A percentile compares a stretch with the other conserved stretches of the same genome.
These are phyloP conservation scores for Melinopterus prodromus DNA, from an alignment of 2,888 invertebrate genomes.

Conservation along the genomic window DNA sequence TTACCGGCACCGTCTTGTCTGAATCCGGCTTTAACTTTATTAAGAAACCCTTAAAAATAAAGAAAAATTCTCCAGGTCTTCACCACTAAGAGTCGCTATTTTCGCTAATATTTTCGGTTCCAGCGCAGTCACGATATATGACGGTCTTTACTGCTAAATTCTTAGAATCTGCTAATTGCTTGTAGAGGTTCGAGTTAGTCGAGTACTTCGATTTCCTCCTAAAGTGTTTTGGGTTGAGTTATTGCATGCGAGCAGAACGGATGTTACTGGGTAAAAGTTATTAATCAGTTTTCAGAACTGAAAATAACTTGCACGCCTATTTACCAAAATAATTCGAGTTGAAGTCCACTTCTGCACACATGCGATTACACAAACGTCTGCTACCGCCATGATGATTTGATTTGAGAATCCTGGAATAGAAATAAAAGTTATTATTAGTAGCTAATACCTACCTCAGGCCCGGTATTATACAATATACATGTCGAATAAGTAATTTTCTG, in stretches of 20 bases:
- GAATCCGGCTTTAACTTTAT: too few relatives aligned
- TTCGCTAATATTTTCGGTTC: background rate
- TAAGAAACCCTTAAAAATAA: background rate
- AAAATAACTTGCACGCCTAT: background rate
- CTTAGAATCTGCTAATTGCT: background rate
- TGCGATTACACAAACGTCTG: background rate
- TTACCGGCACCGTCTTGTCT: too few relatives aligned
- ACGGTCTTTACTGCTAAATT: background rate
- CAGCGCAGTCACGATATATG: background rate
- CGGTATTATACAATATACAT: too few relatives aligned
- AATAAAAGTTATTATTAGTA: too few relatives aligned
- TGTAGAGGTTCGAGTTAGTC: background rate
- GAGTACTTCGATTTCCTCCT: background rate
- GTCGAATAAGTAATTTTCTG: too few relatives aligned
- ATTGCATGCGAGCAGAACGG: background rate
- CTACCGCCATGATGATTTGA: background rate
- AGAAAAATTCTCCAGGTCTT: background rate
- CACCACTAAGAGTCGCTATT: background rate
- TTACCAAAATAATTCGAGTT: background rate
- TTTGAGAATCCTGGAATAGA: too few relatives aligned
- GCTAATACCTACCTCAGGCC: too few relatives aligned
- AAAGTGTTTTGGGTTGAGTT: background rate
- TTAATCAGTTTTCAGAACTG: background rate
- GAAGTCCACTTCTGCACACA: background rate
- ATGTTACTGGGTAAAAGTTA: background rate